Evolutionary conservation across 2,113 vertebrate species (phyloP), one percentile per base, ranked within the genome.

Genomic region (Ceuthmochares aereus): DNA sequence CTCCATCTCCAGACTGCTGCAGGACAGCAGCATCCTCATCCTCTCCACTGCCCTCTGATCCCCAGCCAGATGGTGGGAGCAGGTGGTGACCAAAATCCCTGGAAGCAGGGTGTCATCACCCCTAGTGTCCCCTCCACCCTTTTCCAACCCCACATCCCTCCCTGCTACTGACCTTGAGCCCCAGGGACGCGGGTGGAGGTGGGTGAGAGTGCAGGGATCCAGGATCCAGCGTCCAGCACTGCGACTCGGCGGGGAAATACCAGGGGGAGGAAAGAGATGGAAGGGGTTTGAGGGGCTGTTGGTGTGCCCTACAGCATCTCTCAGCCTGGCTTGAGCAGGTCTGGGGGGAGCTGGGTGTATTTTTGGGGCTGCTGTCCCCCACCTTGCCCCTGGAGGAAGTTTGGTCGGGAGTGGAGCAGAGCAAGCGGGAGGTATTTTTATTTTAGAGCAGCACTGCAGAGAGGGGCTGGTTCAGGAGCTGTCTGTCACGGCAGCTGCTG

Each of bases 91-190:
- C 37, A 32, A 40, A 22, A 60, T 7, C 74, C 21, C 32, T 6
- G 55, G 36, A 23, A 20, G 3, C 32, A 25, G 40, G 2, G 51
- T 42, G 72, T 32, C 77, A 21, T 8, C 67, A 17, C 17, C 60
- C 58, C 2, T 32, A 43, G 19, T 51, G 40, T 0, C 22, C 87
- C 40, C 32, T 16, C 29, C n/a, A 6, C 36, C 14, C 15, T 7
- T 19, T 19, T 7, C 29, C 12, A n/a, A 15, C 91, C 93, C 95
- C 85, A 49, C 77, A 91, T 76, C 80, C 87, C 96, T 93, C 97
- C 98, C 97, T 93, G 63, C 83, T 96, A 99, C 99, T 99, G 98
- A 99, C 99, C 99, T 99, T 98, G 98, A 98, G 94, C 49, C 63
- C 79, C 43, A 54, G 85, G 84, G 94, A 45, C 58, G 74, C 43